A percentile compares a stretch with the other conserved stretches of the same genome.
phyloP scores from a whole-genome alignment of 2,888 invertebrate genomes.

The Scrobipalpa costella region DNA sequence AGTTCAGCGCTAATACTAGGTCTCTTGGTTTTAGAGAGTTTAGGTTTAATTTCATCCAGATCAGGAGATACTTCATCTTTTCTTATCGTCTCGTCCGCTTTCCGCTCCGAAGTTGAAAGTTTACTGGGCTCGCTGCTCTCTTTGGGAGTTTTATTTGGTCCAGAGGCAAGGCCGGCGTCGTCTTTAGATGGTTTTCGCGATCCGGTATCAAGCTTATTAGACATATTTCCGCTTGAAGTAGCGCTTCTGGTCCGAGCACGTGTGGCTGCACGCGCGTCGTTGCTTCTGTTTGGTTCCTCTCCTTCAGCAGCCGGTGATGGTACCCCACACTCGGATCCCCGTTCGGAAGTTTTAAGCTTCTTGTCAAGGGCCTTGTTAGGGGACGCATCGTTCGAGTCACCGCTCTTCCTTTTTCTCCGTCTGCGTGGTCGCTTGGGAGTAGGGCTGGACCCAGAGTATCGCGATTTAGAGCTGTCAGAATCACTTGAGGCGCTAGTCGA shows the following conservation, averaged over 20 bases:
- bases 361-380: constrained; percentile 86
- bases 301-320: constrained; percentile 87
- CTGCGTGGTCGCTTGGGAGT: constrained; percentile 70
- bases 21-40: constrained; percentile 42
- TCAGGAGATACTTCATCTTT: constrained; percentile 43
- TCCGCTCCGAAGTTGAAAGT: constrained; percentile 82
- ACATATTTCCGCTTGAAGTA: constrained; percentile 85
- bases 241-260: constrained; percentile 85
- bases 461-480: constrained; percentile 76
- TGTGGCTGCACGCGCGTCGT: constrained; percentile 71
- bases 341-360: constrained; percentile 92
- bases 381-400: constrained; percentile 62
- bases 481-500: constrained; percentile 83
- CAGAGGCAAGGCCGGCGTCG: constrained; percentile 54
- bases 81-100: constrained; percentile 82
- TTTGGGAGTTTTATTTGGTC: constrained; percentile 77
- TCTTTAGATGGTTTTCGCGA: constrained; percentile 75
- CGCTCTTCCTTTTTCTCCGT: constrained; percentile 65
- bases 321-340: constrained; percentile 86
- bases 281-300: constrained; percentile 85
- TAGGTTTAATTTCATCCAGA: constrained; percentile 44
- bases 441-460: constrained; percentile 66
- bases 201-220: constrained; percentile 81
- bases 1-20: constrained; percentile 61
- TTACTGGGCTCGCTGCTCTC: constrained; percentile 82